These are phyloP conservation scores for Mus musculus DNA, from an alignment of 2,113 vertebrate species.

Conservation along the genomic window GRCm39 chrX:110156001-110156500, in stretches of 20 bases:
- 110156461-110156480: background rate
- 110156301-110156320: background rate
- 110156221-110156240: background rate
- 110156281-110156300: background rate
- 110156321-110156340: background rate
- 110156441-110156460: background rate
- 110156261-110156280: background rate
- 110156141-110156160: background rate
- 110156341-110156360: background rate
- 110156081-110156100: background rate
- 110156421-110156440: background rate
- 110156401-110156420: background rate
- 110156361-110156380: background rate
- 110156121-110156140: background rate
- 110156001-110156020: too few relatives aligned
- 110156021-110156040: too few relatives aligned
- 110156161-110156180: too few relatives aligned
- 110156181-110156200: background rate
- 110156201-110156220: background rate
- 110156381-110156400: background rate
- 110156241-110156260: background rate
- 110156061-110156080: too few relatives aligned
- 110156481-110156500: background rate
- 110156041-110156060: too few relatives aligned
- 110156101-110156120: background rate